Conservation (phyloP, 2,113 vertebrate species). For the Mirza zaza region DNA sequence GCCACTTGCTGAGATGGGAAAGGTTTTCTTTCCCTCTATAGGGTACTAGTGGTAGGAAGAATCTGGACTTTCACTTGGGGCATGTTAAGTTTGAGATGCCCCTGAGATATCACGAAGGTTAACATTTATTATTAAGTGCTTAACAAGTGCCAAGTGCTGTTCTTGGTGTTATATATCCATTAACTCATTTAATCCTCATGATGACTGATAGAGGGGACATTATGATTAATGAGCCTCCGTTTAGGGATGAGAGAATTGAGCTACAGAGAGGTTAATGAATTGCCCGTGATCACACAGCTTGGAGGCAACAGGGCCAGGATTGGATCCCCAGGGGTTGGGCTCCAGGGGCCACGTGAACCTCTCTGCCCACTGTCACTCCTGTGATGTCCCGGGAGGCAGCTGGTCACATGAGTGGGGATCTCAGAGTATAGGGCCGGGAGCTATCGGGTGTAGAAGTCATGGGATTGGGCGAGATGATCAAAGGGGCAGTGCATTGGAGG, state of each 20-base stretch:
- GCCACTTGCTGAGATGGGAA: neutral
- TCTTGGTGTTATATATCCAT: neutral
- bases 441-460: neutral
- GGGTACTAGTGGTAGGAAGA: neutral
- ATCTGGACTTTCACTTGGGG: neutral
- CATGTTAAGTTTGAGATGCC: neutral
- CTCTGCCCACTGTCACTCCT: neutral
- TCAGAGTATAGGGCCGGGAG: neutral
- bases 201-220: neutral
- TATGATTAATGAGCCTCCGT: neutral
- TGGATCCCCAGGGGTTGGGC: neutral
- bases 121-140: neutral
- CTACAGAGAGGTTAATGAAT: neutral
- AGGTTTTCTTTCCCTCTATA: neutral
- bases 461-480: neutral
- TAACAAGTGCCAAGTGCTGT: neutral
- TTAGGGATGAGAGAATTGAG: neutral
- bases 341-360: neutral
- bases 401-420: neutral
- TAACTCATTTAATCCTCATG: neutral
- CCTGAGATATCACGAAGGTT: neutral
- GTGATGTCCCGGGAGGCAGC: neutral
- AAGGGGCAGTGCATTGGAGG: neutral
- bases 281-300: neutral
- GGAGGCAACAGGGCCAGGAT: neutral